phyloP scores from a whole-genome alignment of 2,888 invertebrate genomes.

The Nycteola revayana region DNA sequence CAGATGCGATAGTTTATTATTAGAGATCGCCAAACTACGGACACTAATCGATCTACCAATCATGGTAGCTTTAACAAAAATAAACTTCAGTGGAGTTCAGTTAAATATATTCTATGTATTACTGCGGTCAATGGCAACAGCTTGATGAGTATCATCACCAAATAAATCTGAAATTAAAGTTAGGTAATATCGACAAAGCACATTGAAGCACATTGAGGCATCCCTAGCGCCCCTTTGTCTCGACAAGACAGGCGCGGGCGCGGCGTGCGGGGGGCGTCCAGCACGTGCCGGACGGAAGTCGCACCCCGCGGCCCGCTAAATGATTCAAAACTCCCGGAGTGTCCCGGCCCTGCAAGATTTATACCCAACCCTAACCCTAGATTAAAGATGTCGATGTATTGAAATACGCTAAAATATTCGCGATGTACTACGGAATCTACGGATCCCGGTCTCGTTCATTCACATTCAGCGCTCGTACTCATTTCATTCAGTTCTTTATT shows the following conservation, averaged over 20 bases:
- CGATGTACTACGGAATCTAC: slow-evolving; percentile 9
- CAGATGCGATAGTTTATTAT: too few relatives aligned
- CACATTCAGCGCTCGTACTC: slow-evolving; percentile 59
- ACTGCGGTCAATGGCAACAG: too few relatives aligned
- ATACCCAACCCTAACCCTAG: slow-evolving; percentile 79
- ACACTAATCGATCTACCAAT: too few relatives aligned
- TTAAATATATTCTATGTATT: too few relatives aligned
- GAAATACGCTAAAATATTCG: slow-evolving; percentile 69
- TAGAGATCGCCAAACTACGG: too few relatives aligned
- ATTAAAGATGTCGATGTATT: slow-evolving; percentile 81
- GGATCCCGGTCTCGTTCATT: slow-evolving; percentile 45
- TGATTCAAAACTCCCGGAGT: slow-evolving; percentile 74
- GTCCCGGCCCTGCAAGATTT: slow-evolving; percentile 78
- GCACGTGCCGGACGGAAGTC: slow-evolving; percentile 81
- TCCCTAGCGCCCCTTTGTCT: slow-evolving; percentile 78
- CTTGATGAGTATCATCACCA: too few relatives aligned
- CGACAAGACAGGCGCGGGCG: slow-evolving; percentile 77
- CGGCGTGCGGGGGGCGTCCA: slow-evolving; percentile 40
- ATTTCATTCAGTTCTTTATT: slow-evolving; percentile 69
- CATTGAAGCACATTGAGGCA: slow-evolving; percentile 28
- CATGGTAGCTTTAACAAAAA: too few relatives aligned
- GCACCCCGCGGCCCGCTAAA: slow-evolving; percentile 74
- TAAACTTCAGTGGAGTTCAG: too few relatives aligned
- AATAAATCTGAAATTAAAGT: too few relatives aligned
- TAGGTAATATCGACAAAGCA: slow-evolving; percentile 31